These are phyloP conservation scores for Creontiades dilutus DNA, from an alignment of 2,888 invertebrate species.

Conservation along the genomic window DNA sequence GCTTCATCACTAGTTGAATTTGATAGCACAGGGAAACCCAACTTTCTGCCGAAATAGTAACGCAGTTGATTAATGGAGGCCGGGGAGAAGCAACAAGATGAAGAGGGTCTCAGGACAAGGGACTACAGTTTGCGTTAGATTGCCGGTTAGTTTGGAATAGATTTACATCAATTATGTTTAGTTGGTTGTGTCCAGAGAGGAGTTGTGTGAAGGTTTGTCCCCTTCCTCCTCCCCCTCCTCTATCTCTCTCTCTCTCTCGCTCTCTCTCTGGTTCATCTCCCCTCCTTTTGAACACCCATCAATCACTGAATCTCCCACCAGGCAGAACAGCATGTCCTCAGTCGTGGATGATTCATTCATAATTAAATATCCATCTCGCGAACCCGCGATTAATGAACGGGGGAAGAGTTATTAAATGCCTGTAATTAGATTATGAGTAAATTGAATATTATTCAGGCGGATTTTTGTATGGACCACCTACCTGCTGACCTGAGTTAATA, in stretches of 20 bases:
- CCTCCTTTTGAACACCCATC: not conserved
- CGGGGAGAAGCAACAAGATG: not conserved
- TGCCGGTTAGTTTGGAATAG: slow-evolving; percentile 14
- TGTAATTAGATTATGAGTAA: too few relatives aligned
- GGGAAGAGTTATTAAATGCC: too few relatives aligned
- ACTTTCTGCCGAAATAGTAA: not conserved
- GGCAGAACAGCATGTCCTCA: too few relatives aligned
- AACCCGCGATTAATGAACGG: too few relatives aligned
- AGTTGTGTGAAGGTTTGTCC: not conserved
- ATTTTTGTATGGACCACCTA: too few relatives aligned
- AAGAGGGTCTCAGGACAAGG: slow-evolving; percentile 12
- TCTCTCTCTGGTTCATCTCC: not conserved
- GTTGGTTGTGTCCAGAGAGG: not conserved
- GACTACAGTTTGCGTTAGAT: slow-evolving; percentile 9
- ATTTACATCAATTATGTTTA: slow-evolving; percentile 25
- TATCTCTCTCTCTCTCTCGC: too few relatives aligned
- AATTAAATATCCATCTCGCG: too few relatives aligned
- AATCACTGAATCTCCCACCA: not conserved
- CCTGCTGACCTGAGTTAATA: too few relatives aligned
- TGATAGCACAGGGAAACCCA: not conserved
- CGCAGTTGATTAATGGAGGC: not conserved
- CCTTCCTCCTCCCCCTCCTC: not conserved
- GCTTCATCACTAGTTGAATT: too few relatives aligned
- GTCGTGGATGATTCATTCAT: too few relatives aligned
- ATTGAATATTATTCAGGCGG: too few relatives aligned